phyloP scores from a whole-genome alignment of 2,113 vertebrate genomes.

The Coracopsis vasa region DNA sequence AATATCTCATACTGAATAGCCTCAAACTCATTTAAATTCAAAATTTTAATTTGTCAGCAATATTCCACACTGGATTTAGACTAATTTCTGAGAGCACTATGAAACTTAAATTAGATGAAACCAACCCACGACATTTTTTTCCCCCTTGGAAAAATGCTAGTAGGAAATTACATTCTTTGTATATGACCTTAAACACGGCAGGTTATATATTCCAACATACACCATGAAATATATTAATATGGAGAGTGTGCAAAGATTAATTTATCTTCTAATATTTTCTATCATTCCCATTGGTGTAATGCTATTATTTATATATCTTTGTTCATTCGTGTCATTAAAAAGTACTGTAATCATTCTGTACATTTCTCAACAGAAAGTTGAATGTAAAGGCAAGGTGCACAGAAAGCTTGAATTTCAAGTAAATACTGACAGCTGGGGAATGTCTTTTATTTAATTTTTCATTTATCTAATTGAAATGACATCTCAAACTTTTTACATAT shows the following conservation, averaged over 20 bases:
- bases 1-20: not conserved
- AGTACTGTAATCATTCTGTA: not conserved
- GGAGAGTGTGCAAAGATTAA: not conserved
- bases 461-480: conserved; percentile 40
- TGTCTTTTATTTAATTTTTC: conserved; percentile 17
- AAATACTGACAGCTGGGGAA: conserved; percentile 17
- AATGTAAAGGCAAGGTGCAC: not conserved
- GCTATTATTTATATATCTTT: not conserved
- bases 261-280: not conserved
- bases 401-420: not conserved
- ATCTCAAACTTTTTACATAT: not conserved
- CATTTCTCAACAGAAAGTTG: not conserved
- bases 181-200: not conserved
- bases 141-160: not conserved
- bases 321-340: not conserved
- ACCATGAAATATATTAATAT: conserved; percentile 3
- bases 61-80: conserved; percentile 37
- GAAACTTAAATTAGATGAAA: conserved; percentile 33
- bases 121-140: not conserved
- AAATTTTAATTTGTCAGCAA: conserved; percentile 50
- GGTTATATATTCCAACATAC: not conserved
- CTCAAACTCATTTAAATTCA: conserved; percentile 40
- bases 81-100: not conserved
- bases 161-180: conserved; percentile 10
- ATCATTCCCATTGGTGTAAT: not conserved